Conservation (phyloP, 2,797 vertebrate genomes). For the Anas acuta region DNA sequence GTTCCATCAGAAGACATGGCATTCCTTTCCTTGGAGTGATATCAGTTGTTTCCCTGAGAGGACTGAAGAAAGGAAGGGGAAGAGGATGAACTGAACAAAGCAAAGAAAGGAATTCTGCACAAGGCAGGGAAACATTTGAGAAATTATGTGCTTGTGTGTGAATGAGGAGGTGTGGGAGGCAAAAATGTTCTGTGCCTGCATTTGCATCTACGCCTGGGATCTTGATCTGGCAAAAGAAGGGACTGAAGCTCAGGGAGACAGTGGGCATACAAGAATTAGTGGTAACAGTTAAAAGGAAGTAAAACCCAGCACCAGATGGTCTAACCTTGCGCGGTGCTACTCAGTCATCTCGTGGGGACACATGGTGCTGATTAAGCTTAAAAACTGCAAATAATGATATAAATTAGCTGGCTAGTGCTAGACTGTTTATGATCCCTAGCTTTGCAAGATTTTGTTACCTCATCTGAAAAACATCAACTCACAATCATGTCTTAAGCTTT, state of each 20-base stretch:
- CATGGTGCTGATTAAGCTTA: constrained; percentile 58
- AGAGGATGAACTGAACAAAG: not conserved
- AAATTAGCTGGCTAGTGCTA: constrained; percentile 47
- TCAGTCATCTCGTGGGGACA: constrained; percentile 46
- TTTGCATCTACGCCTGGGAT: not conserved
- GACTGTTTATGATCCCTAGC: constrained; percentile 48
- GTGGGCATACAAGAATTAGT: not conserved
- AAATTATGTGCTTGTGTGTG: not conserved
- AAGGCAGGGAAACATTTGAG: not conserved
- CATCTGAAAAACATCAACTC: constrained; percentile 31
- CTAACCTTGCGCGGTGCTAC: constrained; percentile 23
- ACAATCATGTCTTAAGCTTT: not conserved
- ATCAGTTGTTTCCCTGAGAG: not conserved
- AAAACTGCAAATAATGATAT: constrained; percentile 38
- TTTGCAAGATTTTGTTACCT: constrained; percentile 57
- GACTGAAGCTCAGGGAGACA: not conserved
- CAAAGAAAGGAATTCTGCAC: not conserved
- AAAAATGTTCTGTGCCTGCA: not conserved
- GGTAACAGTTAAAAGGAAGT: constrained; percentile 21
- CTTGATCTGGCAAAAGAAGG: not conserved
- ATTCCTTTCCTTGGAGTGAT: not conserved
- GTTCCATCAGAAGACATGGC: not conserved
- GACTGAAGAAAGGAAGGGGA: not conserved
- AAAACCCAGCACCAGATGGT: constrained; percentile 37
- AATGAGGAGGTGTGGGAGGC: not conserved